Evolutionary conservation across 2,888 invertebrate genomes (phyloP), one percentile per base, ranked within the genome.

Genomic region (Eilema sororculum): DNA sequence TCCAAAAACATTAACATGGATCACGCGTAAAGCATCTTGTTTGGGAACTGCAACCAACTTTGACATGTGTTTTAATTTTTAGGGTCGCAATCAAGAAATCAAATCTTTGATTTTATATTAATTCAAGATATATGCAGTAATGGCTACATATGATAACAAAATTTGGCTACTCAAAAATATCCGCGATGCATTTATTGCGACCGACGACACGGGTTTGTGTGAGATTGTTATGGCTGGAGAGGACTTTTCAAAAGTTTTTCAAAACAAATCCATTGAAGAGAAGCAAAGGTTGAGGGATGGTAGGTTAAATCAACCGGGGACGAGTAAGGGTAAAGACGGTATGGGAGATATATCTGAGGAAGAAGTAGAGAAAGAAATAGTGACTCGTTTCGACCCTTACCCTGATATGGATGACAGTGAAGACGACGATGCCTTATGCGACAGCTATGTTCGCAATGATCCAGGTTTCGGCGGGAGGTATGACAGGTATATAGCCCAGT

Each of bases 91-190:
- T 78, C 70, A 73, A 76, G 71, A 76, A 79, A 28, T 69, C 64
- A 56, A 30, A 78, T 66, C 71, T 69, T 74, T 72, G 25, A 37
- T 25, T 68, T 74, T 74, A 22, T 68, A 72, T 33, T 77, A 69
- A 72, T 73, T 76, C 68, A 28, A 72, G 52, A 61, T 68, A 72
- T 71, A 69, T 33, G 30, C 33, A 61, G 52, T 63, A 62, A 99
- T 99, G 99, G 99, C 99, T 80, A 97, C 98, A 78, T 99, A 98
- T 91, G 99, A 99, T 91, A 98, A 99, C 93, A 97, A 97, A 91
- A 97, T 98, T 84, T 99, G 99, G 98, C 96, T 99, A 64, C 96
- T 99, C 67, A 98, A 98, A 73, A 98, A 99, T 92, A 98, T 99
- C 79, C 96, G 98, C 71, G 98, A 99, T 91, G 98, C 99, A 13